These are phyloP conservation scores for Tolmerus cingulatus DNA, from an alignment of 2,888 invertebrate species.

Conservation along the genomic window DNA sequence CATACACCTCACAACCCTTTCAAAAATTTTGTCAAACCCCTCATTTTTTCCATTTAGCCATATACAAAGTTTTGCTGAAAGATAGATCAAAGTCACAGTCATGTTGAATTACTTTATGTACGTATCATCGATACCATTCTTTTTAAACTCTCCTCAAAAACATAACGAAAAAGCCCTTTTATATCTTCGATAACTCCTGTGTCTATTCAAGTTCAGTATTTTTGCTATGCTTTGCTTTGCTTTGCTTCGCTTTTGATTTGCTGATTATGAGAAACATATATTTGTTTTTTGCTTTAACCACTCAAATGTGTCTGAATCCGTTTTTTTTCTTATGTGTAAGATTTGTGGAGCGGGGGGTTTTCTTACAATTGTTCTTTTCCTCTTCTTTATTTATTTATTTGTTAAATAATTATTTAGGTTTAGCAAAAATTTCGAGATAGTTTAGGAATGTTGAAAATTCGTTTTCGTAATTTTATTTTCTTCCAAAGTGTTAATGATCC, in stretches of 20 bases:
- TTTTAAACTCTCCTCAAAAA: constrained; percentile 1
- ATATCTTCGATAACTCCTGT: not conserved
- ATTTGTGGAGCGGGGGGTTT: constrained; percentile 40
- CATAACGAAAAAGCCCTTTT: not conserved
- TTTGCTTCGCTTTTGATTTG: not conserved
- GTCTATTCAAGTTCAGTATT: not conserved
- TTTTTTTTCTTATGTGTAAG: constrained; percentile 7
- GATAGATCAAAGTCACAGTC: not conserved
- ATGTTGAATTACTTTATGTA: not conserved
- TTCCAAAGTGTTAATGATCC: not conserved
- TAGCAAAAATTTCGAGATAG: not conserved
- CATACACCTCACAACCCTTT: not conserved
- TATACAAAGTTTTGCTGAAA: not conserved
- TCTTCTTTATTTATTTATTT: not conserved
- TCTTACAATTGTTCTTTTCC: not conserved
- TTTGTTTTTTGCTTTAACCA: constrained; percentile 12
- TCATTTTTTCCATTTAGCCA: not conserved
- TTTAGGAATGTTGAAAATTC: not conserved
- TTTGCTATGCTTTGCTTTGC: not conserved
- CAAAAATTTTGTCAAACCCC: not conserved
- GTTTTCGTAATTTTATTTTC: not conserved
- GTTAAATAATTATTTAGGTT: not conserved
- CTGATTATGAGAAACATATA: constrained; percentile 37
- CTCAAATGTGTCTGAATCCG: not conserved
- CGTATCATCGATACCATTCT: not conserved